A percentile compares a stretch with the other conserved stretches of the same genome.
Conservation (phyloP, 1,140 invertebrate species). For the Drosophila bocqueti region DNA sequence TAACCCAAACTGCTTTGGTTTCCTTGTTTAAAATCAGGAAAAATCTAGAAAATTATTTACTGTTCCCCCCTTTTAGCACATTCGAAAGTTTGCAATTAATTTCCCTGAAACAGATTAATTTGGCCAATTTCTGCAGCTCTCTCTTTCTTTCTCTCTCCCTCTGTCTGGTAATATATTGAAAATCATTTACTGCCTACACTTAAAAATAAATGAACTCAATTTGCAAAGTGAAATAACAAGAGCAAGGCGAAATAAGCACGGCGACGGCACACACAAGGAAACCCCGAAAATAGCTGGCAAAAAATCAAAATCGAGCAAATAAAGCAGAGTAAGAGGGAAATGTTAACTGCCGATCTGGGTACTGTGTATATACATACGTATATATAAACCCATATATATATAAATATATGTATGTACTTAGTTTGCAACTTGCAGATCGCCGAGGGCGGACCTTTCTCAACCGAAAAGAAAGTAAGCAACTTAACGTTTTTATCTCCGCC, state of each 20-base stretch:
- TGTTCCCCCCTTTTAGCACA: background rate
- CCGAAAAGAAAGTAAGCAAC: constrained; percentile 71
- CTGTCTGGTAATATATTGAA: constrained; percentile 54
- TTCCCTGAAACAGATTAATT: constrained; percentile 15
- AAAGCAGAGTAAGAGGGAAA: constrained; percentile 31
- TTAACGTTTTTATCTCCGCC: constrained; percentile 14
- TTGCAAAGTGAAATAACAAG: constrained; percentile 49
- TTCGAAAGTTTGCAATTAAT: constrained; percentile 10
- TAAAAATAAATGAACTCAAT: constrained; percentile 75
- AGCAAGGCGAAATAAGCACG: constrained; percentile 50
- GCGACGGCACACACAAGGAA: constrained; percentile 21
- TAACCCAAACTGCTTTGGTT: too few relatives aligned
- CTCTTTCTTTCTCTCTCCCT: background rate
- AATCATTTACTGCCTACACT: constrained; percentile 56
- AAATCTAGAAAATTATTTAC: background rate
- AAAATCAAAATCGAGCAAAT: constrained; percentile 23
- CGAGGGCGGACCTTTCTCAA: constrained; percentile 69
- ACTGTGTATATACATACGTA: background rate
- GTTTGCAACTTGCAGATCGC: constrained; percentile 11
- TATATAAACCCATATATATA: background rate
- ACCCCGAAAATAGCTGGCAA: constrained; percentile 22
- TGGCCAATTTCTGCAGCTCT: constrained; percentile 18
- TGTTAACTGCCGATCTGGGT: constrained; percentile 31
- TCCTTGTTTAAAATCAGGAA: background rate
- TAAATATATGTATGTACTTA: background rate